Evolutionary conservation across 2,888 invertebrate genomes (phyloP).

Genomic region (Chirona hameri): DNA sequence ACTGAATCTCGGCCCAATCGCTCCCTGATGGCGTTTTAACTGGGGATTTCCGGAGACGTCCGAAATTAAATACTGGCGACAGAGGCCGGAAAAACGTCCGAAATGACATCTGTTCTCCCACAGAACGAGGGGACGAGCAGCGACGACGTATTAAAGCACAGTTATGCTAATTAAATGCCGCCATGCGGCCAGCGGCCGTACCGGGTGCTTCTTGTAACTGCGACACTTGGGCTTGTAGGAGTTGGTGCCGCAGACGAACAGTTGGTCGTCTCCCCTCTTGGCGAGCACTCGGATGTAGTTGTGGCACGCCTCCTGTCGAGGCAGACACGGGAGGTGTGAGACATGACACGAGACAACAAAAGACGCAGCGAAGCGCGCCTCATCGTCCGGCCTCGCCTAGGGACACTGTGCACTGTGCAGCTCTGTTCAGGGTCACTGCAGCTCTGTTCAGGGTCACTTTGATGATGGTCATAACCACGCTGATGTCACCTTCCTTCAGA

Average conservation of each 20-base stretch:
- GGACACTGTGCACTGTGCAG: too few relatives aligned
- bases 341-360: not conserved
- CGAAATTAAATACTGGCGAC: too few relatives aligned
- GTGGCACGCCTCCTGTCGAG: conserved; percentile 72
- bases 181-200: not conserved
- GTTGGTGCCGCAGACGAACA: conserved; percentile 87
- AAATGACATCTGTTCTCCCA: not conserved
- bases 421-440: too few relatives aligned
- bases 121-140: not conserved
- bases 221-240: conserved; percentile 89
- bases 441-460: too few relatives aligned
- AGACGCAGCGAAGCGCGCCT: too few relatives aligned
- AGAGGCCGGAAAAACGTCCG: not conserved
- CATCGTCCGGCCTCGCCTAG: too few relatives aligned
- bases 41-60: not conserved
- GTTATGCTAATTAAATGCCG: not conserved
- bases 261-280: conserved; percentile 62
- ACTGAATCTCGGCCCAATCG: not conserved
- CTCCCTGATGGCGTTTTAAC: not conserved
- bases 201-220: conserved; percentile 34
- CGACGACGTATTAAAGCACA: not conserved
- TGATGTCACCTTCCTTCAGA: too few relatives aligned
- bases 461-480: too few relatives aligned
- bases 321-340: too few relatives aligned
- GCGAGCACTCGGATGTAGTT: conserved; percentile 92